These are phyloP conservation scores for Heliconius sara DNA, from an alignment of 2,888 invertebrate species.

Conservation along the genomic window DNA sequence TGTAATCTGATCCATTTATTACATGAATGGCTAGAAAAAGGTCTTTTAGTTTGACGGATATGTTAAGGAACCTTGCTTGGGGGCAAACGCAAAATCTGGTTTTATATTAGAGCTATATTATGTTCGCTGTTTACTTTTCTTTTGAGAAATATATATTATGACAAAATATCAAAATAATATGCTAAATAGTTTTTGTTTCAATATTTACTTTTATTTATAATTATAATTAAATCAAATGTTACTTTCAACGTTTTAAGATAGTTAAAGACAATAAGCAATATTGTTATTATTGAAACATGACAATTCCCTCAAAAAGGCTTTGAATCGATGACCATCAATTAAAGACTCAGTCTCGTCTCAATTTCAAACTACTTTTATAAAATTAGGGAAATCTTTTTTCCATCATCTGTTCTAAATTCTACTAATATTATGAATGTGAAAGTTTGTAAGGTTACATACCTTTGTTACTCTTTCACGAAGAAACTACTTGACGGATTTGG, in stretches of 20 bases:
- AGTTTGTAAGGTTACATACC: too few relatives aligned
- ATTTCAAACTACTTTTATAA: too few relatives aligned
- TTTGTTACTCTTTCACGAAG: too few relatives aligned
- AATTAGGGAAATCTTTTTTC: too few relatives aligned
- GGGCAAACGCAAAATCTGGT: conserved; percentile 4
- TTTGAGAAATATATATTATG: not conserved
- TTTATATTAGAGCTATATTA: not conserved
- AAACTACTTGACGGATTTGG: too few relatives aligned
- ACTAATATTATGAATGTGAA: too few relatives aligned
- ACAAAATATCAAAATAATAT: not conserved
- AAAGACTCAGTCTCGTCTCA: too few relatives aligned
- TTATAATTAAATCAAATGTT: not conserved
- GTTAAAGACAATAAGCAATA: not conserved
- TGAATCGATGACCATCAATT: too few relatives aligned
- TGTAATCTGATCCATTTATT: not conserved
- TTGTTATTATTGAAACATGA: not conserved
- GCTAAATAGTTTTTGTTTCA: not conserved
- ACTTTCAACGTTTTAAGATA: not conserved
- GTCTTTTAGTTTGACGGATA: conserved; percentile 6
- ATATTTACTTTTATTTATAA: not conserved
- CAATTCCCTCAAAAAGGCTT: too few relatives aligned
- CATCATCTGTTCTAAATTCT: too few relatives aligned
- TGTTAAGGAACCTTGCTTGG: conserved; percentile 3
- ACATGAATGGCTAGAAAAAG: not conserved
- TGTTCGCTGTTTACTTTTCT: conserved; percentile 10